Percentiles rank a stretch among this genome's conserved stretches.
phyloP scores from a whole-genome alignment of 2,888 invertebrate genomes.

The Ommatoiulus sabulosus region DNA sequence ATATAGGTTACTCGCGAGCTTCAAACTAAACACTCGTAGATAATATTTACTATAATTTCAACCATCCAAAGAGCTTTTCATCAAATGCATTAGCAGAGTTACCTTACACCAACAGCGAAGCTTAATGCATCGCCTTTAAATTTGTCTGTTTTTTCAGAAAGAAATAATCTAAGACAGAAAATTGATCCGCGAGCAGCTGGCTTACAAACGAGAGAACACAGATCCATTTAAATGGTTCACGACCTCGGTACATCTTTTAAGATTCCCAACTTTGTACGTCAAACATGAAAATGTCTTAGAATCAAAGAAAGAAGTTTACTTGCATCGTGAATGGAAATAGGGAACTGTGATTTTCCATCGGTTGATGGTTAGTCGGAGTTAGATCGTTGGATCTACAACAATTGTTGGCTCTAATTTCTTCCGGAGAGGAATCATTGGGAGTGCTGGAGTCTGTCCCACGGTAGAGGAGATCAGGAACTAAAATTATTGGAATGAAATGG shows the following conservation, averaged over 20 bases:
- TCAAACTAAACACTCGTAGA: too few relatives aligned
- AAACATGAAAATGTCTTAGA: neutral
- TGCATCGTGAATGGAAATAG: conserved; percentile 51
- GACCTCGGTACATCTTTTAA: neutral
- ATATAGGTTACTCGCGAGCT: too few relatives aligned
- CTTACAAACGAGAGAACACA: neutral
- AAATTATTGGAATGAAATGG: neutral
- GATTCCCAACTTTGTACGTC: neutral
- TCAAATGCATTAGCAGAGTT: too few relatives aligned
- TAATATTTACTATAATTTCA: too few relatives aligned
- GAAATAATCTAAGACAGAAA: conserved; percentile 8
- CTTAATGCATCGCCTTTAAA: neutral
- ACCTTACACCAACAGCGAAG: neutral
- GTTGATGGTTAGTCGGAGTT: conserved; percentile 22
- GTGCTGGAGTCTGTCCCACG: conserved; percentile 57
- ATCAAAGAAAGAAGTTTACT: neutral
- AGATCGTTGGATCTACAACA: conserved; percentile 47
- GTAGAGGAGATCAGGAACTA: conserved; percentile 58
- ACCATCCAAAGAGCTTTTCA: too few relatives aligned
- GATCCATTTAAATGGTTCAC: conserved; percentile 13
- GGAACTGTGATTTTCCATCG: conserved; percentile 28
- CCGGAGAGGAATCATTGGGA: conserved; percentile 56
- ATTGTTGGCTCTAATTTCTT: conserved; percentile 50
- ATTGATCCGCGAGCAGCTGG: conserved; percentile 16
- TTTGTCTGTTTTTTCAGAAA: neutral